Evolutionary conservation across 23 tunicate genomes (phyloP), one percentile per base, ranked within the genome.

Genomic region (Oikopleura dioica): DNA sequence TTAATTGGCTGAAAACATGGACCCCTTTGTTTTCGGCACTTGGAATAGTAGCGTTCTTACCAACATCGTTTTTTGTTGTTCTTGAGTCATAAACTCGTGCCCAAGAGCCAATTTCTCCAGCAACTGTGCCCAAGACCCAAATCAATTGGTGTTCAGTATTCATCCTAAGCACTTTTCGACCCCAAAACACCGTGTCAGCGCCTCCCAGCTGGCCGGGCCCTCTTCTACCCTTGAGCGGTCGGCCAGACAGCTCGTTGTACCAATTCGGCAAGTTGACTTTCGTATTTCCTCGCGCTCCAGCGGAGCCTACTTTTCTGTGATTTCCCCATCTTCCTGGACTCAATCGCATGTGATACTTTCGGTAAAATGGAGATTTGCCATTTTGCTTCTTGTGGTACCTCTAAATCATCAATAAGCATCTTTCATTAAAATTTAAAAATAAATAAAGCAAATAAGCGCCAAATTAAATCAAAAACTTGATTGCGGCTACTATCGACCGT

Each of bases 121-220:
- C 59, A 31, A 91, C 75, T 82, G 92, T 78, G 36, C 97, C 97
- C 80, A 84, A 84, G 0, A 91, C 84, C 63, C 85, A 91, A 0
- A 91, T 59, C 34, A 91, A 87, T 82, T 91, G 85, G 59, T 91
- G 82, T 76, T 82, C 59, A 2, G 92, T 85, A 78, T 91, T 91
- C 38, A 91, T 82, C 37, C 97, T 77, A 1, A 91, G 59, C 33
- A 86, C 78, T 77, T 76, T 44, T 55, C 81, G 37, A 1, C n/a
- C 37, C 9, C 24, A 76, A 68, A 50, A 76, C n/a, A 33, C 0
- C 1, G 1, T 36, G 59, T 37, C 36, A 75, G 84, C 85, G 24
- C 97, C 97, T 37, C 97, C 97, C 31, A 91, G 84, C 69, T 91
- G 97, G n/a, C 97, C 97, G 37, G 97, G 92, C 87, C 85, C 82